Conservation (phyloP, 2,113 vertebrate species). For the Archilochus colubris region DNA sequence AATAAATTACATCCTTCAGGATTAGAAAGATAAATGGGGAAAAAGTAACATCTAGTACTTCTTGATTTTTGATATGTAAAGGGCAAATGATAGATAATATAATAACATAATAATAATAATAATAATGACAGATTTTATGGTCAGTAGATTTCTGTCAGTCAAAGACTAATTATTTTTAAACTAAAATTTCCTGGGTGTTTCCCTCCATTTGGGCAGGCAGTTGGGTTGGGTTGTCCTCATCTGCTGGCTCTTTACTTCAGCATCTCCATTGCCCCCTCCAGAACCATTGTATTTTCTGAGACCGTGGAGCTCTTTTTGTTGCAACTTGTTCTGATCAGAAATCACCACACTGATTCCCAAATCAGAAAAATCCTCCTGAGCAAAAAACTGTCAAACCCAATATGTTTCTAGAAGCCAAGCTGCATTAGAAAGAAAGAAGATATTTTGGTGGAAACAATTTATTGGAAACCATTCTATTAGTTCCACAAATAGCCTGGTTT, state of each 20-base stretch:
- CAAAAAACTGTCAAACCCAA: background rate
- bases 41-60: background rate
- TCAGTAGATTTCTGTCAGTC: background rate
- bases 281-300: background rate
- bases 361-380: background rate
- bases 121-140: background rate
- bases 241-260: background rate
- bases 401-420: accelerated
- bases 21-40: background rate
- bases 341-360: background rate
- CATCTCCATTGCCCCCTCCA: background rate
- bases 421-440: background rate
- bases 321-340: background rate
- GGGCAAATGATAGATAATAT: background rate
- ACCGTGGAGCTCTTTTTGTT: background rate
- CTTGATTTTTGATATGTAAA: background rate
- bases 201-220: background rate
- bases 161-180: background rate
- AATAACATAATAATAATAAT: background rate
- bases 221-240: background rate
- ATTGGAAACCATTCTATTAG: background rate
- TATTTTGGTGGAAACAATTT: background rate
- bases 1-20: background rate
- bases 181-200: background rate
- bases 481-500: background rate